phyloP scores from a whole-genome alignment of 2,113 vertebrate genomes.

The Leptodactylus fuscus region DNA sequence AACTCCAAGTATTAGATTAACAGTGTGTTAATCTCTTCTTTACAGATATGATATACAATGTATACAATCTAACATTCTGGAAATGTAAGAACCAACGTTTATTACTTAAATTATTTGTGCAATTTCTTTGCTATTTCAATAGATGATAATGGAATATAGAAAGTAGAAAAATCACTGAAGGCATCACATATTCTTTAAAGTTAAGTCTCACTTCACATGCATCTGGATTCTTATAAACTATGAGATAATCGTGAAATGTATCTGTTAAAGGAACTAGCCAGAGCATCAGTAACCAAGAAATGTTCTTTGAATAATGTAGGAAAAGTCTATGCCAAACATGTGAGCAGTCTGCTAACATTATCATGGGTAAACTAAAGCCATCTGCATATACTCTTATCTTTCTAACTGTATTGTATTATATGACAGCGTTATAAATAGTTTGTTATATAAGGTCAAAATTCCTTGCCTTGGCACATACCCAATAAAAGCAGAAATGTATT shows the following conservation, averaged over 20 bases:
- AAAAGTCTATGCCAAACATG: conserved; percentile 30
- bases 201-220: background rate
- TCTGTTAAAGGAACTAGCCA: background rate
- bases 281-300: conserved; percentile 8
- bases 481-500: background rate
- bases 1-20: no score
- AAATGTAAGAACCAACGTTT: no score
- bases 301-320: background rate
- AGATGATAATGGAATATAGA: no score
- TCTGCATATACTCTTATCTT: background rate
- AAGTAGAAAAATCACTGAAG: background rate
- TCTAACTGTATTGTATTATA: background rate
- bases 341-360: background rate
- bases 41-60: no score
- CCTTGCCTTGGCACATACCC: background rate
- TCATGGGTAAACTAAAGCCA: background rate
- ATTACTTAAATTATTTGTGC: no score
- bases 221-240: conserved; percentile 26
- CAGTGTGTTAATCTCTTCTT: no score
- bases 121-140: no score
- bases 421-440: background rate
- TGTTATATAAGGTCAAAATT: background rate
- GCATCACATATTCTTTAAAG: background rate
- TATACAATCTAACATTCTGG: no score
- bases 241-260: background rate